Base-by-base conservation (phyloP, 2,888 invertebrate species). In the Timandra comae region DNA sequence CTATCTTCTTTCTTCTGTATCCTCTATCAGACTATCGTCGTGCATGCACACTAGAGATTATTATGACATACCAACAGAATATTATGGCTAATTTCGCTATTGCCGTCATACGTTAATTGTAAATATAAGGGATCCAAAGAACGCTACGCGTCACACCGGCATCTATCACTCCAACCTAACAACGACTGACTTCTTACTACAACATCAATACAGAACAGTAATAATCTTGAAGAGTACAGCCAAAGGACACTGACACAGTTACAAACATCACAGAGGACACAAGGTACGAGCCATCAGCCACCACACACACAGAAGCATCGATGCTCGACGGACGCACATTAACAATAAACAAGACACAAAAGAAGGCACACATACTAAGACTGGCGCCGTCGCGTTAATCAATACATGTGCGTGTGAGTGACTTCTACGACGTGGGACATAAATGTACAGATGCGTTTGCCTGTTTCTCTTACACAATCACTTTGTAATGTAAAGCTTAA, bases 401-500 rank as follows among this genome's bases (percentile, higher is more conserved):
- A 89, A 87, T 89, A 89, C 89, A 89, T 89, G 89, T 89, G 89
- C 85, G 85, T 88, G 89, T 89, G 89, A 89, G 89, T 89, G 86
- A 79, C 68, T 65, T 63, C 63, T 60, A 58, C 67, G 62, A 65
- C 62, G 60, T 63, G 59, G 63, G 71, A 66, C 24, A 7, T 9
- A 10, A 56, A 46, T 56, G 49, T 43, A 55, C 52, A 41, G 50
- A 36, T 32, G 56, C 58, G 42, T 32, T 63, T 61, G 70, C 67
- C 73, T 69, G 69, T 72, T 64, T 66, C 75, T 41, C 43, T 27
- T 40, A n/a, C n/a, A n/a, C n/a, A n/a, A n/a, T n/a, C n/a, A n/a
- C n/a, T n/a, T n/a, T n/a, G n/a, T n/a, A n/a, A n/a, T n/a, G n/a
- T n/a, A n/a, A n/a, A n/a, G n/a, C n/a, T n/a, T n/a, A n/a, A n/a